Evolutionary conservation across 2,113 vertebrate genomes (phyloP).

Genomic region (Tragulus kanchil): DNA sequence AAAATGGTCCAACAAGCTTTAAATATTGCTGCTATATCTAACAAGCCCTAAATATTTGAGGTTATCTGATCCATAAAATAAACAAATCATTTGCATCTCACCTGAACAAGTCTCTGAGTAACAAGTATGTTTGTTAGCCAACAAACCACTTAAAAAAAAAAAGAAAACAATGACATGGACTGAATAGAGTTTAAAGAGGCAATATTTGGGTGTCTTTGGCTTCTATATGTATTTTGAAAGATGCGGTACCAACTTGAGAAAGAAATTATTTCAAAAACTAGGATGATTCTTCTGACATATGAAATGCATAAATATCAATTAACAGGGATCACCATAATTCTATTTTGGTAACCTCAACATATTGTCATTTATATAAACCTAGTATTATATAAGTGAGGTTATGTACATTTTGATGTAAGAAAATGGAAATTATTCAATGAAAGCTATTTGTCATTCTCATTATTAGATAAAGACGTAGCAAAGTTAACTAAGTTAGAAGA

Average conservation of each 20-base stretch:
- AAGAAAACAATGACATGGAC: background rate
- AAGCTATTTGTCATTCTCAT: background rate
- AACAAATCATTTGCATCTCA: background rate
- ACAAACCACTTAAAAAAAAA: background rate
- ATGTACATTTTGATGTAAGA: background rate
- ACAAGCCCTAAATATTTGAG: background rate
- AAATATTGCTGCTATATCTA: background rate
- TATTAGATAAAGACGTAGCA: background rate
- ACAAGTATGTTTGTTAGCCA: background rate
- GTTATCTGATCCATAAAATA: background rate
- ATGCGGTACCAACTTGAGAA: background rate
- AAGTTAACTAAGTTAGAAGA: background rate
- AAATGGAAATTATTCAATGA: background rate
- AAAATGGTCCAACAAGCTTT: background rate
- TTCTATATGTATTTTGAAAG: background rate
- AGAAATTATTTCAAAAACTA: background rate
- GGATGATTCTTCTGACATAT: background rate
- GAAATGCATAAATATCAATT: background rate
- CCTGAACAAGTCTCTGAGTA: background rate
- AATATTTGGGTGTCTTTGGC: background rate
- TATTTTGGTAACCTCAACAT: background rate
- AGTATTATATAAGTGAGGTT: background rate
- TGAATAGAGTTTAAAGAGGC: background rate
- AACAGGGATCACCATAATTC: background rate
- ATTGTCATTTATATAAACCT: background rate